Percentiles rank a stretch among this genome's conserved stretches.
These are phyloP conservation scores for Thymallus thymallus DNA, from an alignment of 2,113 vertebrate species.

Conservation along the genomic window DNA sequence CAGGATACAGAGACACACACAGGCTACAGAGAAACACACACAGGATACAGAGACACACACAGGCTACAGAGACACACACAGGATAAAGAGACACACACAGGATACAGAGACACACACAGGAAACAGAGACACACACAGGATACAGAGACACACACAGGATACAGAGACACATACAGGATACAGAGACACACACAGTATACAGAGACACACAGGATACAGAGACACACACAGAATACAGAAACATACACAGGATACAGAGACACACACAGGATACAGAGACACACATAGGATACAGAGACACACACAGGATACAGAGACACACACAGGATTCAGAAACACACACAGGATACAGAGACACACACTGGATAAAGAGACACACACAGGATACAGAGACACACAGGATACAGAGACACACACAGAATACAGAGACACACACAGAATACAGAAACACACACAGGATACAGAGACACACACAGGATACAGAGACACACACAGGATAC, in stretches of 20 bases:
- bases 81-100: slow-evolving; percentile 57
- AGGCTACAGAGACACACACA: slow-evolving; percentile 58
- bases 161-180: too few relatives aligned
- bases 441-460: slow-evolving; percentile 58
- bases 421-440: slow-evolving; percentile 57
- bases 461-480: slow-evolving; percentile 59
- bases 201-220: slow-evolving; percentile 59
- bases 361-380: too few relatives aligned
- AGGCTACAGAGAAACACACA: slow-evolving; percentile 58
- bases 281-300: too few relatives aligned
- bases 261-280: slow-evolving; percentile 58
- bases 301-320: slow-evolving; percentile 60
- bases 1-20: slow-evolving; percentile 58
- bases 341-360: slow-evolving; percentile 58
- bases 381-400: slow-evolving; percentile 58
- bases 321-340: too few relatives aligned
- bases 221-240: too few relatives aligned
- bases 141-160: slow-evolving; percentile 59
- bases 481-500: slow-evolving; percentile 59
- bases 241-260: slow-evolving; percentile 60
- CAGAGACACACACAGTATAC: slow-evolving; percentile 59
- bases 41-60: too few relatives aligned
- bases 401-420: slow-evolving; percentile 58
- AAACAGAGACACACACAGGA: slow-evolving; percentile 57
- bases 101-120: slow-evolving; percentile 58